Conservation (phyloP, 2,113 vertebrate species). For the Lichenostomus cassidix region DNA sequence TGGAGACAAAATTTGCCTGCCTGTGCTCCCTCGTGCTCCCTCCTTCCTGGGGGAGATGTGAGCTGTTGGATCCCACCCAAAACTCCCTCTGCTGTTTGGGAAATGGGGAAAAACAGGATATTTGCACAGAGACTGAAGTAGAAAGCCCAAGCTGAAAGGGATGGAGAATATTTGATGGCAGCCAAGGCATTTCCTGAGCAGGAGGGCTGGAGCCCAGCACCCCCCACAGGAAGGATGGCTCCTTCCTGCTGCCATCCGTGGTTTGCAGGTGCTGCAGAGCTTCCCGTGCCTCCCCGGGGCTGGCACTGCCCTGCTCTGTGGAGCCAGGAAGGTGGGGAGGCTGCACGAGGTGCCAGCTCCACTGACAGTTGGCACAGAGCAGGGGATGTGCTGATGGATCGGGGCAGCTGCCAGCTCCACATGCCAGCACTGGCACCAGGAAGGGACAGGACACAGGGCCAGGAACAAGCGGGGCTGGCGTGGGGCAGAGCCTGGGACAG, state of each 20-base stretch:
- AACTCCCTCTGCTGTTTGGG: neutral
- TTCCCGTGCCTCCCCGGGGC: neutral
- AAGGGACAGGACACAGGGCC: neutral
- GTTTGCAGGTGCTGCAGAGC: neutral
- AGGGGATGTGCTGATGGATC: neutral
- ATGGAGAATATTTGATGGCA: neutral
- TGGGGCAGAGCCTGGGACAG: neutral
- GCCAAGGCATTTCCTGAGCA: neutral
- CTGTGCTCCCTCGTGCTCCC: neutral
- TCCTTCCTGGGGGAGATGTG: neutral
- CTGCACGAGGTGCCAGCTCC: neutral
- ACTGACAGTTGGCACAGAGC: neutral
- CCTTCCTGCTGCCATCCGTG: neutral
- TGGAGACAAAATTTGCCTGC: neutral
- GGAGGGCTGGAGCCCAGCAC: neutral
- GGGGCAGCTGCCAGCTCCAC: neutral
- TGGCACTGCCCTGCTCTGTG: neutral
- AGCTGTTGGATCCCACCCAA: neutral
- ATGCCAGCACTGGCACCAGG: neutral
- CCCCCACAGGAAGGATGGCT: neutral
- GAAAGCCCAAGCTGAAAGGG: neutral
- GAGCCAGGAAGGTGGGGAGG: neutral
- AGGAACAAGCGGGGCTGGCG: accelerated
- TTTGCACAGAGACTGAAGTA: neutral
- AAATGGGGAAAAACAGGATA: neutral